phyloP scores from a whole-genome alignment of 2,113 vertebrate genomes.

The Embiotoca jacksoni region DNA sequence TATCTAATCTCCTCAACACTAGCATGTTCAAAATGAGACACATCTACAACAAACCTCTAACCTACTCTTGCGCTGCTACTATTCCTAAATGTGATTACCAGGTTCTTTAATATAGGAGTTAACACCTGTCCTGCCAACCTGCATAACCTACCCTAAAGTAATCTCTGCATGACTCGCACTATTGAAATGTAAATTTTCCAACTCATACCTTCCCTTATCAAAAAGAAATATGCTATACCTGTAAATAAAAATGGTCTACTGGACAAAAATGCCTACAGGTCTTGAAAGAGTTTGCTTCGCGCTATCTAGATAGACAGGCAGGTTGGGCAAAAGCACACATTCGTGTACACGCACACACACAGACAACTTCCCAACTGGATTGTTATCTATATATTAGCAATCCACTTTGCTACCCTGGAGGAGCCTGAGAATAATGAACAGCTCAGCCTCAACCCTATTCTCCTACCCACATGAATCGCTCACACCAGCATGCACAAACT shows the following conservation, averaged over 20 bases:
- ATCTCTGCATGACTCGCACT: constrained; percentile 35
- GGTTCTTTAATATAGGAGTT: constrained; percentile 36
- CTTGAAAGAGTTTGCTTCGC: constrained; percentile 29
- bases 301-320: constrained; percentile 26
- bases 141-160: constrained; percentile 38
- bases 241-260: constrained; percentile 56
- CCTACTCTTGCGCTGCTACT: constrained; percentile 17
- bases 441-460: background rate
- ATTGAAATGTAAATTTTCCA: constrained; percentile 68
- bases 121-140: constrained; percentile 40
- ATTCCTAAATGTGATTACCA: constrained; percentile 52
- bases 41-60: constrained; percentile 30
- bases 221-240: constrained; percentile 54
- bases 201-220: constrained; percentile 48
- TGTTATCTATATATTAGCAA: constrained; percentile 60
- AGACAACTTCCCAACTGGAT: constrained; percentile 10
- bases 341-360: constrained; percentile 2
- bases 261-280: constrained; percentile 35
- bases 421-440: constrained; percentile 41
- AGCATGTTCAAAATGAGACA: constrained; percentile 46
- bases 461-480: constrained; percentile 41
- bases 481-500: constrained; percentile 38
- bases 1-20: constrained; percentile 15
- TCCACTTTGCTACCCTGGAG: constrained; percentile 33
- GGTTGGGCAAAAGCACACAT: background rate